Base-by-base conservation (phyloP, 2,888 invertebrate genomes). In the Watsonalla binaria region DNA sequence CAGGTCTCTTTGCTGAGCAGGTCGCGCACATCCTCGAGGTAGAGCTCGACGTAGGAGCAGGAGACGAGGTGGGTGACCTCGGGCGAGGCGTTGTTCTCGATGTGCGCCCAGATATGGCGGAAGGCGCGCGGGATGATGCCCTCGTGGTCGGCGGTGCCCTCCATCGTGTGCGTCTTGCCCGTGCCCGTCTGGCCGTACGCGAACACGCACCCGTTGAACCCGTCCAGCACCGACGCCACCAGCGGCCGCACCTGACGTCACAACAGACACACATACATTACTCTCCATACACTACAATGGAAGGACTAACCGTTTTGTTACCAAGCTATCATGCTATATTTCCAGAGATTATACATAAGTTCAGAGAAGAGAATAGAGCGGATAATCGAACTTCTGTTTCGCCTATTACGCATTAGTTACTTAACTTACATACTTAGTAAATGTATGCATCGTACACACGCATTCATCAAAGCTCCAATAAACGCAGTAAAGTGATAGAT, bases 121-220 rank as follows among this genome's bases (percentile, higher is more conserved):
- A 99, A 99, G 54, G 99, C 97, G 62, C 98, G 94, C 5, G 99
- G 99, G 71, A 99, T 98, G 62, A 99, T 94, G 54, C 99, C 99
- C 74, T 94, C 92, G 70, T 91, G 90, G 0, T 90, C 92, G 53
- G 93, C 87, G 14, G 92, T 85, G 58, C 96, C 96, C 91, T 94
- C 94, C 94, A 94, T 94, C 9, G 94, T 94, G 82, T 93, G 94
- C 8, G 94, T 94, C 82, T 94, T 94, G 52, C 99, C 99, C 0
- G 99, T 99, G 59, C 99, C 99, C 0, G 99, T 99, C 90, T 99
- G 99, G 0, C 99, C 99, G 84, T 99, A 99, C 0, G 99, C 99
- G 92, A 99, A 99, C 66, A 99, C 98, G 69, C 99, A 99, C 11
- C 99, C 99, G 88, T 99, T 99, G 88, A 99, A 99, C 2, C 99